Evolutionary conservation across 2,888 invertebrate species (phyloP).

Genomic region (Clistopyga incitator): DNA sequence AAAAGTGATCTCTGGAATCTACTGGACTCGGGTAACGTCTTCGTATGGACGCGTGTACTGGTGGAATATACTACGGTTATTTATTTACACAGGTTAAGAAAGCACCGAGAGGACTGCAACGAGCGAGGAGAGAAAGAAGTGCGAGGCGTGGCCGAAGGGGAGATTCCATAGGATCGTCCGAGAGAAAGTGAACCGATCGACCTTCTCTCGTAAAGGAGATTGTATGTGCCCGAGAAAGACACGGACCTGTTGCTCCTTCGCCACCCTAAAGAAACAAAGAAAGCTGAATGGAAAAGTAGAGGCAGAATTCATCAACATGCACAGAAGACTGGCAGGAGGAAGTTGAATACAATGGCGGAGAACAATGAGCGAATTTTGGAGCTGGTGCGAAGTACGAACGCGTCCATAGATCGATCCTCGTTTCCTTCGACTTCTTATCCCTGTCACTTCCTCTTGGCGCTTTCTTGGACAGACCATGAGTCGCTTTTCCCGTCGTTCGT

Average conservation of each 20-base stretch:
- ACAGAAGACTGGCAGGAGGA: constrained; percentile 18
- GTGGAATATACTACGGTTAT: neutral
- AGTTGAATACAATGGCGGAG: constrained; percentile 55
- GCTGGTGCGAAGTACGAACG: constrained; percentile 35
- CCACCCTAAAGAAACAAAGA: neutral
- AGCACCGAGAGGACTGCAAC: constrained; percentile 14
- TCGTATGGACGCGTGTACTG: neutral
- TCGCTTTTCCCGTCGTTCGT: constrained; percentile 52
- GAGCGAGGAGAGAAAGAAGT: constrained; percentile 21
- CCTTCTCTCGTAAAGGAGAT: constrained; percentile 67
- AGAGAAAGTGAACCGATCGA: constrained; percentile 79
- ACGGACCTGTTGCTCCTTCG: constrained; percentile 14
- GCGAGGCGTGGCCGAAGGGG: constrained; percentile 65
- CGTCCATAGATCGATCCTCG: constrained; percentile 36
- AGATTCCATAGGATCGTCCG: constrained; percentile 60
- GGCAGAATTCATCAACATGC: neutral
- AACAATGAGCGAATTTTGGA: constrained; percentile 49
- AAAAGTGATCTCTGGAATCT: constrained; percentile 48
- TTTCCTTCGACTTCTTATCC: constrained; percentile 27
- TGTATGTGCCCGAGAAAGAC: constrained; percentile 33
- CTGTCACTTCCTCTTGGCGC: constrained; percentile 36
- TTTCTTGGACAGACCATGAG: constrained; percentile 9
- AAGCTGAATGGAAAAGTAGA: neutral
- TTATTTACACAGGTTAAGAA: neutral
- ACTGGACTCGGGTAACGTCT: neutral